Conservation (phyloP, 1,140 invertebrate genomes). For the Glomeris maerens region DNA sequence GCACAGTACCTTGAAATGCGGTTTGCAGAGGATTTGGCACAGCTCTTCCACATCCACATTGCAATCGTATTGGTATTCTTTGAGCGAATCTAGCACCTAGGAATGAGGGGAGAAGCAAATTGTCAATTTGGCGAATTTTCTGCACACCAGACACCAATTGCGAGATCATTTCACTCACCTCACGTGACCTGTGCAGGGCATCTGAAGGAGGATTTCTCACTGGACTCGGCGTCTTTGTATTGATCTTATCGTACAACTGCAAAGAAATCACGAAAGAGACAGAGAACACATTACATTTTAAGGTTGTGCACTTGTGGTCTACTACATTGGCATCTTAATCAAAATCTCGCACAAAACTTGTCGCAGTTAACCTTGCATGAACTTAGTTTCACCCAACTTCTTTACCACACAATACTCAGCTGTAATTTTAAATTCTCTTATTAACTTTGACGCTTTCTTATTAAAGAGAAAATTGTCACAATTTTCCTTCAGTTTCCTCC, state of each 20-base stretch:
- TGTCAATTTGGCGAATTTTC: background rate
- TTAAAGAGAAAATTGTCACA: too few species aligned
- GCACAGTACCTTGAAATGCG: slow-evolving; percentile 82
- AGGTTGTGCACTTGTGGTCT: too few species aligned
- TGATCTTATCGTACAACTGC: slow-evolving; percentile 72
- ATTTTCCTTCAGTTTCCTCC: too few species aligned
- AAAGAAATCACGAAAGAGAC: slow-evolving; percentile 26
- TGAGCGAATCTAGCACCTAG: slow-evolving; percentile 15
- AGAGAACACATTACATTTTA: too few species aligned
- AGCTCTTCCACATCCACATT: slow-evolving; percentile 52
- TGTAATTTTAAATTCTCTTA: too few species aligned
- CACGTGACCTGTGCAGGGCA: slow-evolving; percentile 54
- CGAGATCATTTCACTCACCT: slow-evolving; percentile 24
- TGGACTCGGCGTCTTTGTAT: slow-evolving; percentile 48
- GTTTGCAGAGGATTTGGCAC: slow-evolving; percentile 55
- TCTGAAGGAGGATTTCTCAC: slow-evolving; percentile 58
- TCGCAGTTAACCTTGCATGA: too few species aligned
- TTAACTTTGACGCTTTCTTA: too few species aligned
- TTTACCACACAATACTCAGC: too few species aligned
- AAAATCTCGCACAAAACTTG: too few species aligned
- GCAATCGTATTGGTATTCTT: slow-evolving; percentile 15
- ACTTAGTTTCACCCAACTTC: too few species aligned
- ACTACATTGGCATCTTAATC: too few species aligned
- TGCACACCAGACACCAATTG: slow-evolving; percentile 4
- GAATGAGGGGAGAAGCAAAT: background rate